Base-by-base conservation (phyloP, 2,113 vertebrate genomes). In the Orycteropus afer region DNA sequence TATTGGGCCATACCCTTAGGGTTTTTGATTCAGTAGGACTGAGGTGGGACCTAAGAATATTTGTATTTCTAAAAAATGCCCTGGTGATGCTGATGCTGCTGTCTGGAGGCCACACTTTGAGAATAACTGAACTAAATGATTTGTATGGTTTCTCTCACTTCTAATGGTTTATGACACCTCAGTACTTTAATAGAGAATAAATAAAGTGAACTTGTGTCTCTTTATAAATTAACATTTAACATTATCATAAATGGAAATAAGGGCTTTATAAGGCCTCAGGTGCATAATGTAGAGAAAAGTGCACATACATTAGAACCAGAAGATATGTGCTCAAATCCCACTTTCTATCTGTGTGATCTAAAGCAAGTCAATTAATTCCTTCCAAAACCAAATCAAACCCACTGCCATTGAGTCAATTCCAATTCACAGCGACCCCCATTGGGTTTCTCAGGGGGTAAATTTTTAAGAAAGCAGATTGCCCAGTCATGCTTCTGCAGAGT, bases 171-270 rank as follows among this genome's bases (percentile, higher is more conserved):
- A 34, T 69, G 49, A 79, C n/a, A 87, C n/a, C 61, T 89, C 49
- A 67, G 17, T 74, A 7, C 22, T 67, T 93, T 77, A 85, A 65
- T 17, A 84, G 40, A 73, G 37, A 84, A 9, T 81, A 95, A 80
- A 69, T 57, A 96, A 84, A 84, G 57, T 37, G 3, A 94, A 86
- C 23, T 76, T 74, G 83, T 81, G 88, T 40, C 61, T 88, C 65
- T 69, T 29, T 81, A 79, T 59, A 81, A 89, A 86, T 76, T 76
- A 88, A 86, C 73, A 65, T 67, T 92, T 85, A 88, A 86, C 32
- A 84, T 89, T 71, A 82, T 55, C 76, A 73, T 92, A 80, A 82
- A 53, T 40, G 45, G 20, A 95, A 95, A 67, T 79, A 90, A 7
- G 40, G 32, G 42, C 22, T 92, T 63, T 84, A 18, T 67, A 90